Evolutionary conservation across 2,113 vertebrate species (phyloP).

Genomic region (Etia nguti): DNA sequence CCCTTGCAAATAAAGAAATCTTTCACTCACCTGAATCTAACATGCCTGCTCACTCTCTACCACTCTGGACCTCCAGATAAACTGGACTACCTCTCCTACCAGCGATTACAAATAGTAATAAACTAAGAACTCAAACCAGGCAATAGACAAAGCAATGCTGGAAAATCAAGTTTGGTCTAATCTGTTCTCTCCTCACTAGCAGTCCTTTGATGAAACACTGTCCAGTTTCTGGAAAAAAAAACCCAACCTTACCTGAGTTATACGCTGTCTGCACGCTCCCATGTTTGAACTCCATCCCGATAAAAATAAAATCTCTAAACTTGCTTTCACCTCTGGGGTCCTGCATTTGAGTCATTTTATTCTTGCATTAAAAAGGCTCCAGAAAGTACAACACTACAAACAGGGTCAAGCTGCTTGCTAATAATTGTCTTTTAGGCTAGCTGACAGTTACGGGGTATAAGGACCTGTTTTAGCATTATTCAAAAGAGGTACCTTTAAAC

Average conservation of each 20-base stretch:
- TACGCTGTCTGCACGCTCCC: fast-evolving
- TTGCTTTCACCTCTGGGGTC: neutral
- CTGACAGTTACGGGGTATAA: neutral
- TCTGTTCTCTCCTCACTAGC: neutral
- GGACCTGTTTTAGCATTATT: neutral
- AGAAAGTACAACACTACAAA: neutral
- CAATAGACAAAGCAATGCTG: neutral
- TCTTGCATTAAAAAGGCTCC: neutral
- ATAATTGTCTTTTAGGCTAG: neutral
- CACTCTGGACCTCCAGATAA: neutral
- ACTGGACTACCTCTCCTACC: neutral
- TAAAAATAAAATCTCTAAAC: neutral
- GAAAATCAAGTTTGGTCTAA: neutral
- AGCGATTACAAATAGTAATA: neutral
- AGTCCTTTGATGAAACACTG: neutral
- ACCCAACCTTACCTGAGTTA: neutral
- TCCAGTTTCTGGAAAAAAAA: neutral
- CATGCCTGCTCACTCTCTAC: neutral
- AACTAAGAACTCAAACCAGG: neutral
- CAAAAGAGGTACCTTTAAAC: neutral
- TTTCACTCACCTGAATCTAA: neutral
- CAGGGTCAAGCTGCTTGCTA: neutral
- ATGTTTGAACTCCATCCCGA: neutral
- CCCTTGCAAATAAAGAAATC: neutral
- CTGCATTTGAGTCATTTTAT: neutral